Evolutionary conservation across 2,113 vertebrate genomes (phyloP), one percentile per base, ranked within the genome.

Genomic region (Mormyrus iriodes): DNA sequence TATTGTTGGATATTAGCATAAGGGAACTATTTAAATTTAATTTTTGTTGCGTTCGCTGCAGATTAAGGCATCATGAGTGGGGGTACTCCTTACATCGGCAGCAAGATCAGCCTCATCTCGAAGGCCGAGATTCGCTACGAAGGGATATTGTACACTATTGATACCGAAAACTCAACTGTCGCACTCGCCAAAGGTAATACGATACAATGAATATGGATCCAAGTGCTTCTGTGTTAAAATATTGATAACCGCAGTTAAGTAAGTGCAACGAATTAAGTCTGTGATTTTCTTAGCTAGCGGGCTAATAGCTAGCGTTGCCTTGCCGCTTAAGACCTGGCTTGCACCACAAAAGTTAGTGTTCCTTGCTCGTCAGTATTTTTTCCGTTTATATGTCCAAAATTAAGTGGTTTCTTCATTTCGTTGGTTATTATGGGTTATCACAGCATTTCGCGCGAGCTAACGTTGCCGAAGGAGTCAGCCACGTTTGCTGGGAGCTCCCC

Each of bases 21-120:
- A 48, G 44, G 76, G 86, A 42, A 61, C 21, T 4, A 19, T 44
- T 61, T 84, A n/a, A n/a, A 42, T 48, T n/a, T n/a, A 21, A 5
- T 27, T 88, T 39, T 3, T 53, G 19, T 6, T 10, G 31, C 61
- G 55, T 46, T 83, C 42, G 21, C 51, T 46, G 82, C 58, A 0
- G 15, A 61, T 49, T 79, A 86, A 65, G 46, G 91, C 90, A 95
- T 92, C 93, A 96, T 96, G 97, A 97, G 96, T 65, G 95, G 95
- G 91, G 97, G 96, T 90, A 97, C 95, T 87, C 97, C 98, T 88
- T 98, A 98, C 92, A 98, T 98, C 91, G 97, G 97, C 89, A 98
- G 97, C 92, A 98, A 98, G 94, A 98, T 98, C 94, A 98, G 97
- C 96, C 96, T 98, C 21, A 96, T 97, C 94, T 97, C 96, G 52